Base-by-base conservation (phyloP, 1,140 invertebrate species). In the Ditylenchus dipsaci region DNA sequence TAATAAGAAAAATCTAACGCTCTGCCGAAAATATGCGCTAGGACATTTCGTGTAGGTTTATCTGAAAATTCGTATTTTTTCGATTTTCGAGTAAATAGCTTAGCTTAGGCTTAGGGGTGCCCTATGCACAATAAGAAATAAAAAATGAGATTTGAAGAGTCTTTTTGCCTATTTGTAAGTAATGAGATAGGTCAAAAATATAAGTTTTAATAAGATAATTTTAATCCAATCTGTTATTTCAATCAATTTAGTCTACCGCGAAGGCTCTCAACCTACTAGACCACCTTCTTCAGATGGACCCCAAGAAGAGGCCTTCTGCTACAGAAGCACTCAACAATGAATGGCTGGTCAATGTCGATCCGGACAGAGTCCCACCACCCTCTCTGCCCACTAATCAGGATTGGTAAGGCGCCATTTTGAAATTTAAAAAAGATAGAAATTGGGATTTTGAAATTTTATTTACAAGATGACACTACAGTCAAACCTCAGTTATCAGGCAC, bases 271-370 rank as follows among this genome's bases (percentile, higher is more conserved):
- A 96, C 82, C 86, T 99, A 29, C 86, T 99, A 38, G 95, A 99
- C 84, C 89, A 90, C 82, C 97, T 99, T 95, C 85, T 99, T 61
- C 91, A 93, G 78, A 85, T 99, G 64, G 95, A 99, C 86, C 96
- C 95, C 0, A 89, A 90, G 15, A 90, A 90, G 78, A 86, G 96
- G 73, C 93, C 96, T 69, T 93, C 92, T 0, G 93, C 95, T 9
- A 91, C 93, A 58, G 90, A 95, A 79, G 94, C 95, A 1, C 87
- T 99, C 0, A 90, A 92, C 81, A 91, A 91, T 73, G 86, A 89
- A 19, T 99, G 95, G 95, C 85, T 99, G 1, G 91, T 89, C 84
- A 90, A 91, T 84, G 89, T 97, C 47, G 88, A 92, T 78, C 91
- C 92, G 19, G 90, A 91, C 78, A 88, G 89, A 57, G 84, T 88